Evolutionary conservation across 2,888 invertebrate genomes (phyloP).

Genomic region (Drosophila eohydei): DNA sequence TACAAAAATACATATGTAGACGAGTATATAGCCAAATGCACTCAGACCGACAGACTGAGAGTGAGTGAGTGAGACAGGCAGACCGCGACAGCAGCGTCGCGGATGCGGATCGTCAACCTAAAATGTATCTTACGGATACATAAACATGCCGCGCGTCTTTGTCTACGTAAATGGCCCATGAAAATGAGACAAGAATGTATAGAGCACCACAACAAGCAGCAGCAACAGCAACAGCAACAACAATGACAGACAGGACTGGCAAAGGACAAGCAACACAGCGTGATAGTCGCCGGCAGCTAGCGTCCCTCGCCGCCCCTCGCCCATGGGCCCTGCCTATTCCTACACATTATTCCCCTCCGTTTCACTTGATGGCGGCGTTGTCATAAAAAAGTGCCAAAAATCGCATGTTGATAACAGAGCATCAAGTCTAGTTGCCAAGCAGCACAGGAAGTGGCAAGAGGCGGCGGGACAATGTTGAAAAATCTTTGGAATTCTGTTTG

Average conservation of each 20-base stretch:
- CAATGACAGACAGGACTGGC: constrained; percentile 31
- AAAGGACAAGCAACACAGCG: constrained; percentile 56
- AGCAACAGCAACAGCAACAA: constrained; percentile 26
- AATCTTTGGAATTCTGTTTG: constrained; percentile 10
- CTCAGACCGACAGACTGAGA: constrained; percentile 18
- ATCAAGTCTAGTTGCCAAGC: constrained; percentile 39
- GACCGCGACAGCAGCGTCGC: constrained; percentile 34
- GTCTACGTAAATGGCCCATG: constrained; percentile 80
- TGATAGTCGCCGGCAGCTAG: constrained; percentile 53
- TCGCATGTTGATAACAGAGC: constrained; percentile 72
- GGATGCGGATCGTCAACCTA: constrained; percentile 52
- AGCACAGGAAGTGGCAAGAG: background rate
- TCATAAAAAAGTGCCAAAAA: constrained; percentile 73
- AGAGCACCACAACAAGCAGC: constrained; percentile 51
- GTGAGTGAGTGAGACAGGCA: constrained; percentile 12
- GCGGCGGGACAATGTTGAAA: background rate
- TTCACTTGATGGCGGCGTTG: constrained; percentile 41
- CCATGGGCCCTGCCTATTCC: background rate
- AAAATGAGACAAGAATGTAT: constrained; percentile 73
- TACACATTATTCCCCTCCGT: background rate
- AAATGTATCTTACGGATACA: constrained; percentile 77
- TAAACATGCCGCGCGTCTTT: constrained; percentile 75
- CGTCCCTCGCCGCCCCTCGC: background rate
- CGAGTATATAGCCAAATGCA: constrained; percentile 50
- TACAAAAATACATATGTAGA: constrained; percentile 24